phyloP scores from a whole-genome alignment of 2,888 invertebrate species.

The Tipula helvola region DNA sequence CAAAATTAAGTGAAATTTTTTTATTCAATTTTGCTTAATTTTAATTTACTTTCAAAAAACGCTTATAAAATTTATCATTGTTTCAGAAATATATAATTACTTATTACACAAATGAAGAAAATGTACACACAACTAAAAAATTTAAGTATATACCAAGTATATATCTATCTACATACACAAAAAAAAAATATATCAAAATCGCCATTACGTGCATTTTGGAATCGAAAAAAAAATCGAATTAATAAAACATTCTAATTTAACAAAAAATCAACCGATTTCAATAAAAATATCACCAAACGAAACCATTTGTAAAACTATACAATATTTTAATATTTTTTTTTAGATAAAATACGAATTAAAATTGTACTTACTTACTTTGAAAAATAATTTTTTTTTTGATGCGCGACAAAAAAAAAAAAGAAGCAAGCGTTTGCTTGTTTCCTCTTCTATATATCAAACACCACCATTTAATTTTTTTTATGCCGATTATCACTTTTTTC shows the following conservation, averaged over 20 bases:
- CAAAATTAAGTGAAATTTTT: not conserved
- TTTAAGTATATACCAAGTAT: not conserved
- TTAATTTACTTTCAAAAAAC: constrained; percentile 6
- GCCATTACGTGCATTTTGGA: constrained; percentile 11
- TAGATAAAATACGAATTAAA: not conserved
- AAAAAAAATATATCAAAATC: constrained; percentile 10
- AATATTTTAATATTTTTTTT: not conserved
- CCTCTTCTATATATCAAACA: constrained; percentile 10
- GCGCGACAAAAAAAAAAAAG: constrained; percentile 16
- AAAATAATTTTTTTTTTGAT: constrained; percentile 19
- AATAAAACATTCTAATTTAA: constrained; percentile 8
- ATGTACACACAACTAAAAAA: not conserved
- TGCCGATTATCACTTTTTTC: constrained; percentile 24
- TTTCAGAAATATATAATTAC: constrained; percentile 8
- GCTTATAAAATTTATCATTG: constrained; percentile 4
- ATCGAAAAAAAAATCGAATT: not conserved
- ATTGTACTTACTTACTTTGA: constrained; percentile 7
- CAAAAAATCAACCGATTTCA: constrained; percentile 5
- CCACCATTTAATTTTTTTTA: constrained; percentile 21
- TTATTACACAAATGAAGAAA: constrained; percentile 10
- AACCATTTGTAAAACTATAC: not conserved
- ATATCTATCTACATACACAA: constrained; percentile 4
- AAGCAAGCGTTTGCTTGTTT: constrained; percentile 11
- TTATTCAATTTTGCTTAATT: not conserved
- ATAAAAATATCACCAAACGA: not conserved